Conservation (phyloP, 2,888 invertebrate species). For the Carcina quercana region DNA sequence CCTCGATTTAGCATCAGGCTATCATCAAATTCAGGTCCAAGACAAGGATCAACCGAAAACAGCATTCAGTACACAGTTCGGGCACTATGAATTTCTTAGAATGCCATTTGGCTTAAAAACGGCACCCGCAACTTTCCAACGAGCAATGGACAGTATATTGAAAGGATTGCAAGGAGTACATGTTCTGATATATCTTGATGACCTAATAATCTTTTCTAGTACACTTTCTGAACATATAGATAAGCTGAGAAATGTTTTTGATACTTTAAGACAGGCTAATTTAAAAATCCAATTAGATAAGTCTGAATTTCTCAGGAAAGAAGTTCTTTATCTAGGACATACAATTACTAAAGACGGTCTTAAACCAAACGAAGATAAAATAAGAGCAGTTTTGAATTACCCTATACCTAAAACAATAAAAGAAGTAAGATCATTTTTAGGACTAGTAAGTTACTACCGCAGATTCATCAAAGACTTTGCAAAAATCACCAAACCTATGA, state of each 20-base stretch:
- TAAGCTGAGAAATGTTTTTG: constrained; percentile 18
- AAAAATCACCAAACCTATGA: constrained; percentile 16
- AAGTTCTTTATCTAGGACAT: constrained; percentile 18
- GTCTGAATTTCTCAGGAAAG: constrained; percentile 18
- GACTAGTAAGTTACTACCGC: constrained; percentile 18
- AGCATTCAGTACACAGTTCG: constrained; percentile 14
- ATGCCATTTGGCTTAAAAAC: constrained; percentile 11
- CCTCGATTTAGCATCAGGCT: constrained; percentile 13
- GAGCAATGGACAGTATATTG: constrained; percentile 36
- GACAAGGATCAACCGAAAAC: constrained; percentile 13
- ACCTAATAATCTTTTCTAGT: constrained; percentile 19
- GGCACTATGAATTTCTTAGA: constrained; percentile 17
- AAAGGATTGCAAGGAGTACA: constrained; percentile 27
- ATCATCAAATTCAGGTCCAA: constrained; percentile 16
- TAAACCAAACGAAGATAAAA: constrained; percentile 18
- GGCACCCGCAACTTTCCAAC: constrained; percentile 42
- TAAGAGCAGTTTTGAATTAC: constrained; percentile 13
- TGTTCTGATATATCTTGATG: constrained; percentile 28
- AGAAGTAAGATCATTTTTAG: constrained; percentile 18
- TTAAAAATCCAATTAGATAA: constrained; percentile 20
- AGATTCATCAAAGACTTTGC: constrained; percentile 20
- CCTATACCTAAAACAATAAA: constrained; percentile 14
- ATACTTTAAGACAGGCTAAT: constrained; percentile 15
- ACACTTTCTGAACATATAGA: constrained; percentile 18
- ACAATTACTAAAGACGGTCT: constrained; percentile 14